These are phyloP conservation scores for Limonius californicus DNA, from an alignment of 1,140 invertebrate species.

Conservation along the genomic window DNA sequence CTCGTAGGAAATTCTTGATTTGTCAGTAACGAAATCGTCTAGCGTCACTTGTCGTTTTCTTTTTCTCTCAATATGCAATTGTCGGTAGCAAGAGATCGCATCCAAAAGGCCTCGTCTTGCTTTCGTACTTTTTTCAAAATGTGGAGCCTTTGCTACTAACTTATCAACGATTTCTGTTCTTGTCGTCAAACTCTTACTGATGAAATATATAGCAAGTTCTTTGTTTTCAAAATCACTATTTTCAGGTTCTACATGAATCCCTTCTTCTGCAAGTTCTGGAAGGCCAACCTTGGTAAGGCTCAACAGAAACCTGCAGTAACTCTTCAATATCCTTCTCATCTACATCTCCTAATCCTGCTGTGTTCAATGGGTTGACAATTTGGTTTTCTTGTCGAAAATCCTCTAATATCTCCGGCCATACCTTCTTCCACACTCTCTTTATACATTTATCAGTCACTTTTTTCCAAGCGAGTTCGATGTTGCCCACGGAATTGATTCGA, in stretches of 20 bases:
- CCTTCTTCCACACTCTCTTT: too few relatives aligned
- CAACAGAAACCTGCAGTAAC: slow-evolving; percentile 9
- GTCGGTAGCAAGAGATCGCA: not conserved
- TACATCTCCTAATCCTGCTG: slow-evolving; percentile 16
- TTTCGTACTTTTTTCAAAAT: not conserved
- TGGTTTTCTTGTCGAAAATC: not conserved
- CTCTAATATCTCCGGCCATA: too few relatives aligned
- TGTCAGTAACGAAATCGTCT: not conserved
- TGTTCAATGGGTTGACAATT: not conserved
- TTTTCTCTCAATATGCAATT: not conserved
- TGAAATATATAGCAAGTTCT: not conserved
- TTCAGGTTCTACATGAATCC: not conserved
- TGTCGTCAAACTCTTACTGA: not conserved
- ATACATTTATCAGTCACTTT: not conserved
- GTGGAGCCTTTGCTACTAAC: not conserved
- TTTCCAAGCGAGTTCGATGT: not conserved
- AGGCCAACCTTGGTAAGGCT: slow-evolving; percentile 4
- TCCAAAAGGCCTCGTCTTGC: not conserved
- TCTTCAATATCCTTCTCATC: slow-evolving; percentile 15
- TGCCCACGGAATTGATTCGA: too few relatives aligned
- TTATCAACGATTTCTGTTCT: not conserved
- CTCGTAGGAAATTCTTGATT: too few relatives aligned
- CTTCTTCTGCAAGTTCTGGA: slow-evolving; percentile 3
- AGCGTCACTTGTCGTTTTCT: not conserved
- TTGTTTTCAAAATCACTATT: not conserved